A percentile compares a stretch with the other conserved stretches of the same genome.
Evolutionary conservation across 2,113 vertebrate species (phyloP).

Genomic region (Steatornis caripensis): DNA sequence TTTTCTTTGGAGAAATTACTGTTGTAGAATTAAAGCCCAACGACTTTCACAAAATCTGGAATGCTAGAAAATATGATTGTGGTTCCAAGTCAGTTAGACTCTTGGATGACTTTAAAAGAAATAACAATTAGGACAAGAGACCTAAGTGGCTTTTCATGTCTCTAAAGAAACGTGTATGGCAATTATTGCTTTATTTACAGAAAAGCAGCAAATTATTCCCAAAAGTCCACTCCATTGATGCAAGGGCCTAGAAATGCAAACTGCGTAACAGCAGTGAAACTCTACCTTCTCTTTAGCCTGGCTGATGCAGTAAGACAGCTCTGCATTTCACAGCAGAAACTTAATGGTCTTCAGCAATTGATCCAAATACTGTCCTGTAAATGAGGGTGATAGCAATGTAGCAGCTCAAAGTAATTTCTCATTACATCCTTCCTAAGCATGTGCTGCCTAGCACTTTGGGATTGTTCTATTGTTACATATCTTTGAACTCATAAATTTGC

Average conservation of each 20-base stretch:
- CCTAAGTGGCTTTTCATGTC: not conserved
- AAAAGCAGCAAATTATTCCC: not conserved
- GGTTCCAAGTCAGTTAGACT: not conserved
- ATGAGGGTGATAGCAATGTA: not conserved
- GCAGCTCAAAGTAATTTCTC: not conserved
- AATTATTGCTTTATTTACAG: not conserved
- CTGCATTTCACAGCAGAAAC: not conserved
- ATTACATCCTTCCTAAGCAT: not conserved
- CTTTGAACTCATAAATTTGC: not conserved
- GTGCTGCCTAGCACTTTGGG: not conserved
- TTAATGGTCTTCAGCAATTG: not conserved
- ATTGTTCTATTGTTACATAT: not conserved
- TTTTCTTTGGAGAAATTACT: not conserved
- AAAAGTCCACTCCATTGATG: not conserved
- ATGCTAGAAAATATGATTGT: rapidly evolving
- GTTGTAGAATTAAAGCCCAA: not conserved
- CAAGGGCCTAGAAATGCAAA: not conserved
- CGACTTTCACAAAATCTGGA: not conserved
- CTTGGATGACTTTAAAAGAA: not conserved
- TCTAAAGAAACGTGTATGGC: not conserved
- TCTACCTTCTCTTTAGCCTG: not conserved
- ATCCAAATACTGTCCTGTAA: not conserved
- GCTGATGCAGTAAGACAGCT: not conserved
- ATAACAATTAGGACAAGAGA: not conserved
- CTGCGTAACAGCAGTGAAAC: not conserved